Evolutionary conservation across 2,113 vertebrate species (phyloP).

Genomic region (pig (Sus scrofa)): DNA sequence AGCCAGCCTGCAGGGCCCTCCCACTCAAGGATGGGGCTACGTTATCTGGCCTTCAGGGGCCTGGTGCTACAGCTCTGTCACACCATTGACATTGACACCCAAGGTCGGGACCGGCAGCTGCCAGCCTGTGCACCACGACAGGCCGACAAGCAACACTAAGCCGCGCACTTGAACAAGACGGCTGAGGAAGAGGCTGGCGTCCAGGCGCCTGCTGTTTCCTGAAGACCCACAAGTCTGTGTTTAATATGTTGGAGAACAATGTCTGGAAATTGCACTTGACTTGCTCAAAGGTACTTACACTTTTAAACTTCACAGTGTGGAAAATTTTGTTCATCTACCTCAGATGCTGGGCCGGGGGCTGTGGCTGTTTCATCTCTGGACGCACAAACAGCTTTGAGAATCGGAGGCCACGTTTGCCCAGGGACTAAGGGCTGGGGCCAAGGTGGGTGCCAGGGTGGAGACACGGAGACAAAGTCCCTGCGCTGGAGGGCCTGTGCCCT

Average conservation of each 20-base stretch:
- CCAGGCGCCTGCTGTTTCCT: rapidly evolving
- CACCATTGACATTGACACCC: neutral
- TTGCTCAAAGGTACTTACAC: neutral
- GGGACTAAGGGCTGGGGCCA: rapidly evolving
- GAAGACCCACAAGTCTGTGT: neutral
- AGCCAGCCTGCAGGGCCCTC: neutral
- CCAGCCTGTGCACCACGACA: neutral
- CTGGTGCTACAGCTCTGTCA: rapidly evolving
- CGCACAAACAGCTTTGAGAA: neutral
- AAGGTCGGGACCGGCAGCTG: neutral
- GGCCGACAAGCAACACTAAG: neutral
- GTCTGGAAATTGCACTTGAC: neutral
- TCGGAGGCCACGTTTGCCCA: neutral
- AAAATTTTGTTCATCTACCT: neutral
- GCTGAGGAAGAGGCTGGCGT: neutral
- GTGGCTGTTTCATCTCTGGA: neutral
- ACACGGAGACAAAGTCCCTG: neutral
- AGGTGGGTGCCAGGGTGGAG: neutral
- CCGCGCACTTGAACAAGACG: neutral
- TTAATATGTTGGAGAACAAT: neutral
- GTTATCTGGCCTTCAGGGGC: neutral
- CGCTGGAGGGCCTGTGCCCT: rapidly evolving
- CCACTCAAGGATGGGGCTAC: neutral
- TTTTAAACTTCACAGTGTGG: neutral
- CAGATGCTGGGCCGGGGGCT: neutral